A percentile compares a stretch with the other conserved stretches of the same genome.
These are phyloP conservation scores for Cotesia glomerata DNA, from an alignment of 1,140 invertebrate species.

Conservation along the genomic window DNA sequence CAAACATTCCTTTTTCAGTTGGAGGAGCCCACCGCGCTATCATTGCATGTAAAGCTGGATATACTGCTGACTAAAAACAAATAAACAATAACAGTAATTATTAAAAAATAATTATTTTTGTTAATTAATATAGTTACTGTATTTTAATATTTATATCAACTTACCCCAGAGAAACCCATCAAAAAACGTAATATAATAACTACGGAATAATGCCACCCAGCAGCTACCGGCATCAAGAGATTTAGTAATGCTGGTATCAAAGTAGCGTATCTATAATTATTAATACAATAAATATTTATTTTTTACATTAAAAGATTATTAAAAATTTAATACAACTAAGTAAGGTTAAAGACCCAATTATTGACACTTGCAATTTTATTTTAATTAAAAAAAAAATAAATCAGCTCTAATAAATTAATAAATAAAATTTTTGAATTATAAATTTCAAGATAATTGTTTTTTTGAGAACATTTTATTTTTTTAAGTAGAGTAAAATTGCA, in stretches of 20 bases:
- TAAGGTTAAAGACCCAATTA: no score
- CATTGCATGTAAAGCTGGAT: slow-evolving; percentile 74
- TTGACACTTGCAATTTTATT: no score
- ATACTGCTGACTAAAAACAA: slow-evolving; percentile 69
- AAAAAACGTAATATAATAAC: slow-evolving; percentile 70
- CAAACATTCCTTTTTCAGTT: slow-evolving; percentile 78
- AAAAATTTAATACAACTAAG: no score
- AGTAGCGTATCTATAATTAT: slow-evolving; percentile 63
- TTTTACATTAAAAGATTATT: background rate
- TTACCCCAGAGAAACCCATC: slow-evolving; percentile 72
- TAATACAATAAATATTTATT: slow-evolving; percentile 13
- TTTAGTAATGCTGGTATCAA: slow-evolving; percentile 74
- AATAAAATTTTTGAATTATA: no score
- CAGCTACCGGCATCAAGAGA: slow-evolving; percentile 70
- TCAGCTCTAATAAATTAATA: no score
- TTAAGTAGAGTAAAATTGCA: no score
- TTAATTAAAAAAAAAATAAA: no score
- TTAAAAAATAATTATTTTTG: background rate
- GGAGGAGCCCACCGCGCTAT: slow-evolving; percentile 78
- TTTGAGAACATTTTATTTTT: no score
- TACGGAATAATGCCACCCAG: slow-evolving; percentile 67
- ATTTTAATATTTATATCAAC: slow-evolving; percentile 36
- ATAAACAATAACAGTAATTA: background rate
- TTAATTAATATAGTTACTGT: background rate
- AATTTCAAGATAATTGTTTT: no score